These are phyloP conservation scores for Gasterosteus nipponicus DNA, from an alignment of 2,113 vertebrate species.

Conservation along the genomic window DNA sequence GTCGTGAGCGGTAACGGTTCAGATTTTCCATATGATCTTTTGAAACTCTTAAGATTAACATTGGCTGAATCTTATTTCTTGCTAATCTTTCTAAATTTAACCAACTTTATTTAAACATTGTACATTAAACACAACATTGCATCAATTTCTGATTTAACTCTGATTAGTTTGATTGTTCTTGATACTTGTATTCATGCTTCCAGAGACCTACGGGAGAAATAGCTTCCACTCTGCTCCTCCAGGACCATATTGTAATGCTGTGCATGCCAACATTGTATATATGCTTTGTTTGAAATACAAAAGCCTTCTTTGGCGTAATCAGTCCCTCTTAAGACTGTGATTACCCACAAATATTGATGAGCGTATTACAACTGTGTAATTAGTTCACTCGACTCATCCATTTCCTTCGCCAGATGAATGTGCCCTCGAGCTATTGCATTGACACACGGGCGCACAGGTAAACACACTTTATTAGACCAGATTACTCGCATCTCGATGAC, in stretches of 20 bases:
- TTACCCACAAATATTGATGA: slow-evolving; percentile 66
- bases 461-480: slow-evolving; percentile 27
- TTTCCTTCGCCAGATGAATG: slow-evolving; percentile 42
- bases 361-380: slow-evolving; percentile 57
- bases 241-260: background rate
- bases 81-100: slow-evolving; percentile 1
- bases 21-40: background rate
- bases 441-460: slow-evolving; percentile 15
- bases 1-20: background rate
- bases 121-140: too few relatives aligned
- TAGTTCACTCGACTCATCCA: slow-evolving; percentile 51
- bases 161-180: background rate
- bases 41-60: background rate
- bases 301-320: background rate
- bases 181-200: background rate
- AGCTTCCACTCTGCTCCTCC: background rate
- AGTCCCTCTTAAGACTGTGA: slow-evolving; percentile 47
- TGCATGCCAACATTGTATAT: background rate
- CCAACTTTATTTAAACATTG: background rate
- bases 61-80: background rate
- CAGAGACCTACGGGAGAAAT: background rate
- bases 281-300: background rate
- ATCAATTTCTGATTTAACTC: background rate
- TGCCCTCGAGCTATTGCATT: slow-evolving; percentile 31
- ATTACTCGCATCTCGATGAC: slow-evolving; percentile 25